Base-by-base conservation (phyloP, 2,797 vertebrate species). In the Myotis vivesi region DNA sequence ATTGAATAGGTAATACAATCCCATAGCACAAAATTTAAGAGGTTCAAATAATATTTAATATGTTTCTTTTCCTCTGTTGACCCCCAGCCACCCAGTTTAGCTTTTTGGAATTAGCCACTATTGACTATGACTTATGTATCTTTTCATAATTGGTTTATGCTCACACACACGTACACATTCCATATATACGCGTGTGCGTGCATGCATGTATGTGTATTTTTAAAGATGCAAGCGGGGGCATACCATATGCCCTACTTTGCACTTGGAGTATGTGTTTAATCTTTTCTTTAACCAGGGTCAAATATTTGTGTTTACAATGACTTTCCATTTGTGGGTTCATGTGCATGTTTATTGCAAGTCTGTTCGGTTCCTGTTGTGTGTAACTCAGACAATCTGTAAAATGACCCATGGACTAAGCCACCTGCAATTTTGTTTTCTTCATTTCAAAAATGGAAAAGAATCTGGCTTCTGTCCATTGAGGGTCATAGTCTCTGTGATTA, bases 401-500 rank as follows among this genome's bases (percentile, higher is more conserved):
- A 91, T 90, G 80, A 89, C 77, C 57, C 38, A 12, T 80, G 71
- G 51, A 75, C 84, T 76, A 62, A 93, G 28, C 41, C 57, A 79
- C 30, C 44, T 90, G 51, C 15, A 59, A 3, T 93, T 94, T 94
- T 94, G 64, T 96, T 96, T 93, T 88, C 36, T 92, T 90, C 53
- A 6, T 91, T 94, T 94, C 53, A 95, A 33, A 93, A 86, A 55
- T 93, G 30, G 33, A 33, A 64, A 83, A 91, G 68, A 92, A 38
- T 80, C 85, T 96, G 93, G 95, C 90, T 90, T 88, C 77, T 93
- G 81, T 95, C 90, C 90, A 90, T 73, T 49, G 57, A 81, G 23
- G 81, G 87, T 92, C 94, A 95, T 12, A 86, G 57, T 83, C 87
- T 95, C 83, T 94, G 15, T 44, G 85, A 95, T 95, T 95, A 93